Evolutionary conservation across 2,888 invertebrate genomes (phyloP).

Genomic region (Pomacea canaliculata): DNA sequence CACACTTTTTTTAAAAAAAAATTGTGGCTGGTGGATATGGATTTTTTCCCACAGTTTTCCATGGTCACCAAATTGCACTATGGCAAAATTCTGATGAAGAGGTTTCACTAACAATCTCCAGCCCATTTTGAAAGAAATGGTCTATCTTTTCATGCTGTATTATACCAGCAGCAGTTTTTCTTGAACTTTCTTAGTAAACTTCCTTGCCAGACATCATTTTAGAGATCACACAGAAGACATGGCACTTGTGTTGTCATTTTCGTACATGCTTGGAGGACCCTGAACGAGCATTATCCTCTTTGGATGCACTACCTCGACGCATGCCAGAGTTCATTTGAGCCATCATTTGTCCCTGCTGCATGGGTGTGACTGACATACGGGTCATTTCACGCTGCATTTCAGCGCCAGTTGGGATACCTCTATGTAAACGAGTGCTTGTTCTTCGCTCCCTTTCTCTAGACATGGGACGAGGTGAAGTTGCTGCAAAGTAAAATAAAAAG

Average conservation of each 20-base stretch:
- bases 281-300: constrained; percentile 58
- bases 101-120: no score
- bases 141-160: no score
- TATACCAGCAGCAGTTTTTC: no score
- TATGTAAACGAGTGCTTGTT: constrained; percentile 64
- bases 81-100: no score
- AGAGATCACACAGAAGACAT: background rate
- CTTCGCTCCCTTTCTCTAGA: constrained; percentile 65
- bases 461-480: constrained; percentile 63
- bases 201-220: no score
- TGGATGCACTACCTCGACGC: constrained; percentile 64
- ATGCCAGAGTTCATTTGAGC: constrained; percentile 52
- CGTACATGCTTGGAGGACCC: constrained; percentile 58
- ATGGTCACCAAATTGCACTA: no score
- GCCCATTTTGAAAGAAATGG: no score
- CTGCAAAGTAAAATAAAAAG: constrained; percentile 40
- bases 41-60: no score
- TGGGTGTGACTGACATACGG: constrained; percentile 51
- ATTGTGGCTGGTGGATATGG: no score
- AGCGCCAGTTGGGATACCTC: constrained; percentile 62
- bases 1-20: no score
- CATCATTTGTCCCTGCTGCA: constrained; percentile 54
- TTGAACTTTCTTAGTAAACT: no score
- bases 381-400: constrained; percentile 55
- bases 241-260: constrained; percentile 42